Conservation (phyloP, 2,888 invertebrate genomes). For the Drosophila bunnanda region DNA sequence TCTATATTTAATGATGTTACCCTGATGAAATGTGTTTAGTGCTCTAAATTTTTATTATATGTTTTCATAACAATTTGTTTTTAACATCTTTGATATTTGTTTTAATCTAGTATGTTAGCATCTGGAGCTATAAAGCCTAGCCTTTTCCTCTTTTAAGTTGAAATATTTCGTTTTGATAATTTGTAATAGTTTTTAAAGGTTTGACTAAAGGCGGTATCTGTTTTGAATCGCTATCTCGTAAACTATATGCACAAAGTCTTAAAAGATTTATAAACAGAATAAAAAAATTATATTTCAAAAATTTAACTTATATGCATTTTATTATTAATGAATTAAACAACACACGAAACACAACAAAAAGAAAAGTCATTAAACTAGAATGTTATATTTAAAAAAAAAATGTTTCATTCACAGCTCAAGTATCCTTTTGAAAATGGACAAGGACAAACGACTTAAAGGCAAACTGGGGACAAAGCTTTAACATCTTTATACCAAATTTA, state of each 20-base stretch:
- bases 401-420: too few species aligned
- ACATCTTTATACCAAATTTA: conserved; percentile 2
- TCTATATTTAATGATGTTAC: not conserved
- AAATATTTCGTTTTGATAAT: too few species aligned
- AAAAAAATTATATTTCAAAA: too few species aligned
- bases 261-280: too few species aligned
- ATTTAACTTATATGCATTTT: too few species aligned
- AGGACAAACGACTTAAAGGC: conserved; percentile 10
- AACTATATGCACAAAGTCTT: too few species aligned
- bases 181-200: too few species aligned
- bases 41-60: not conserved
- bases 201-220: not conserved
- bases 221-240: not conserved
- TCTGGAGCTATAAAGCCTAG: not conserved
- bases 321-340: too few species aligned
- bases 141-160: too few species aligned
- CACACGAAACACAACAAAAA: not conserved
- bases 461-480: conserved; percentile 7
- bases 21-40: not conserved
- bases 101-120: not conserved
- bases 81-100: not conserved
- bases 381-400: too few species aligned
- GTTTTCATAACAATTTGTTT: not conserved
- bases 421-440: not conserved
- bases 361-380: not conserved